A percentile compares a stretch with the other conserved stretches of the same genome.
Evolutionary conservation across 1,140 invertebrate species (phyloP).

Genomic region (Drosophila lacertosa): DNA sequence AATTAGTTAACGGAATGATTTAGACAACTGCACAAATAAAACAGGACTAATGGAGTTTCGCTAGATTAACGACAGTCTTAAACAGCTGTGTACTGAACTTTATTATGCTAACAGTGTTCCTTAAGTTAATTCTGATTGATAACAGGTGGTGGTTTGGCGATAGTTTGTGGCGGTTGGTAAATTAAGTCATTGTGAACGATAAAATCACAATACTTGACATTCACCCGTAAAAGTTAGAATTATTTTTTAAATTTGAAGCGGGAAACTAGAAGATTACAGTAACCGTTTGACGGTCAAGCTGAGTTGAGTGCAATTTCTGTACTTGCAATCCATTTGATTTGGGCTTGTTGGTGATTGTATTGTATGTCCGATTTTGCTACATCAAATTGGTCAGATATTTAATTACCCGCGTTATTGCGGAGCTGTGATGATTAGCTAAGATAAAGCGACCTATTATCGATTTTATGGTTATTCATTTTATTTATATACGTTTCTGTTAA

Average conservation of each 20-base stretch:
- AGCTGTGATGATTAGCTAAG: background rate
- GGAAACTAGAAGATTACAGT: no score
- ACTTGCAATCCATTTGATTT: background rate
- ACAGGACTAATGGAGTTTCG: background rate
- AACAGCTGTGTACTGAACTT: background rate
- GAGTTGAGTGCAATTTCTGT: background rate
- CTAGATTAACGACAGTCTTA: background rate
- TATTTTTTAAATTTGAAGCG: background rate
- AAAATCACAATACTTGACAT: background rate
- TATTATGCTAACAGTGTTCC: background rate
- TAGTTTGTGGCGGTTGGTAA: slow-evolving; percentile 2
- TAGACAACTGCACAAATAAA: background rate
- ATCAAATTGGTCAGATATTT: background rate
- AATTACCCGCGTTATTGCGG: no score
- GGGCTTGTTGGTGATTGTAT: background rate
- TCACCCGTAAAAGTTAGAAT: background rate
- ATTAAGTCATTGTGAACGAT: background rate
- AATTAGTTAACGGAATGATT: slow-evolving; percentile 4
- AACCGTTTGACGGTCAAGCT: no score
- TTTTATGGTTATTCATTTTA: background rate
- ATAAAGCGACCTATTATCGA: background rate
- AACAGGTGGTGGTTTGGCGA: background rate
- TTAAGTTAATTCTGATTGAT: no score
- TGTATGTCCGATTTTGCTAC: background rate
- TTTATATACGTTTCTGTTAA: no score